These are phyloP conservation scores for Brachycybe producta DNA, from an alignment of 2,888 invertebrate genomes.

Conservation along the genomic window DNA sequence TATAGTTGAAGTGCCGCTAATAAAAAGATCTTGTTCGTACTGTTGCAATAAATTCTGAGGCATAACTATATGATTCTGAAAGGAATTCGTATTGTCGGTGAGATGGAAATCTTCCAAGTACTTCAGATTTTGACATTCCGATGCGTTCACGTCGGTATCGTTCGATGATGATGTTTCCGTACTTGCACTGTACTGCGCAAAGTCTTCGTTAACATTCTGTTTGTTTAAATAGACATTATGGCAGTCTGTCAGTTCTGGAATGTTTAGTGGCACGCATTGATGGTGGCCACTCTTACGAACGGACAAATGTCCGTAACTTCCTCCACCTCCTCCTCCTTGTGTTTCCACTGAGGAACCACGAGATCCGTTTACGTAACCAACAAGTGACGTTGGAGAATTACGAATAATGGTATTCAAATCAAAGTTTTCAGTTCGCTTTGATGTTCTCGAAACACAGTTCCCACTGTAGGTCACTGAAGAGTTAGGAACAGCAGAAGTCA, in stretches of 20 bases:
- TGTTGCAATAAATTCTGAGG: conserved; percentile 1
- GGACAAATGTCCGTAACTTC: conserved; percentile 32
- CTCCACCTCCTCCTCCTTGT: conserved; percentile 16
- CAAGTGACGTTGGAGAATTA: conserved; percentile 36
- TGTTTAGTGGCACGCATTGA: too few species aligned
- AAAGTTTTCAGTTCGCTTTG: too few species aligned
- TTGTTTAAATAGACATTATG: not conserved
- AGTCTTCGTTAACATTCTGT: not conserved
- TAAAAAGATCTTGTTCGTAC: conserved; percentile 8
- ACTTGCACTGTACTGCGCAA: not conserved
- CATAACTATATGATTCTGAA: conserved; percentile 11
- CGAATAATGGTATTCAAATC: conserved; percentile 36
- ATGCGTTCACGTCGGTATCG: too few species aligned
- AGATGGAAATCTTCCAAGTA: conserved; percentile 1
- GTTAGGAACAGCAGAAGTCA: too few species aligned
- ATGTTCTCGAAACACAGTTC: too few species aligned
- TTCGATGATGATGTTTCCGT: too few species aligned
- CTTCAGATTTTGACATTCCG: conserved; percentile 5
- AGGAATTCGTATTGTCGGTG: conserved; percentile 1
- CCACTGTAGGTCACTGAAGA: too few species aligned
- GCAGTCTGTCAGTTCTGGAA: too few species aligned
- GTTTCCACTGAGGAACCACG: too few species aligned
- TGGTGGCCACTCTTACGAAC: conserved; percentile 30
- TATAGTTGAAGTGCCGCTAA: too few species aligned
- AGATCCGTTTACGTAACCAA: too few species aligned